Conservation (phyloP, 2,113 vertebrate species). For the Scophthalmus maximus region DNA sequence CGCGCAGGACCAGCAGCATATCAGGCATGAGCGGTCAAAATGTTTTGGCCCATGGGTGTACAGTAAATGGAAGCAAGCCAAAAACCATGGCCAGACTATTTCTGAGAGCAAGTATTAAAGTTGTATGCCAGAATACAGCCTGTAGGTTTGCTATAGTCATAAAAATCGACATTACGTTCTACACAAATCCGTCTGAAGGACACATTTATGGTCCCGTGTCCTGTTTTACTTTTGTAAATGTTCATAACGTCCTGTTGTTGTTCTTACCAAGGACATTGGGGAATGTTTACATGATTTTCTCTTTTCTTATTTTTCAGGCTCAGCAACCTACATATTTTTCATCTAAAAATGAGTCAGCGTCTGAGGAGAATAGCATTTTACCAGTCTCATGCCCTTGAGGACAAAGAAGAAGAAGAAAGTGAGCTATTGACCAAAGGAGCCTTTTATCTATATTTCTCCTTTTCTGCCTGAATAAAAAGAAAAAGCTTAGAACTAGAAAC, state of each 20-base stretch:
- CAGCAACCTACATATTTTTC: neutral
- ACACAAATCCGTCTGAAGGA: too few species aligned
- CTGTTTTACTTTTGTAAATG: neutral
- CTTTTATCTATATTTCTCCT: neutral
- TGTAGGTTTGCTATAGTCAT: neutral
- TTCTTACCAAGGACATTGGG: neutral
- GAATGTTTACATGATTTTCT: neutral
- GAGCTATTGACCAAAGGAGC: slow-evolving; percentile 1
- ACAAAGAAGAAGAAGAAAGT: slow-evolving; percentile 4
- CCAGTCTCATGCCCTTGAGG: neutral
- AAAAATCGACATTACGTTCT: too few species aligned
- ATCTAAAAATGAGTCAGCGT: slow-evolving; percentile 2
- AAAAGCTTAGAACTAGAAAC: neutral
- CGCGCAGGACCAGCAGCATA: too few species aligned
- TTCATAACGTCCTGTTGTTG: neutral
- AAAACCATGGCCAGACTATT: too few species aligned
- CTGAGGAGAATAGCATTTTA: neutral
- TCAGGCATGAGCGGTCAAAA: too few species aligned
- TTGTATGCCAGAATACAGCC: neutral
- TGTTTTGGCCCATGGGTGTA: too few species aligned
- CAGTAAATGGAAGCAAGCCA: too few species aligned
- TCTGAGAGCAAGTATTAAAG: neutral
- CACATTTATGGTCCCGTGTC: neutral
- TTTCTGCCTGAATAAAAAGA: neutral
- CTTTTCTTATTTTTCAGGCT: neutral